Conservation (phyloP, 1,140 invertebrate species). For the Aphelenchoides besseyi region DNA sequence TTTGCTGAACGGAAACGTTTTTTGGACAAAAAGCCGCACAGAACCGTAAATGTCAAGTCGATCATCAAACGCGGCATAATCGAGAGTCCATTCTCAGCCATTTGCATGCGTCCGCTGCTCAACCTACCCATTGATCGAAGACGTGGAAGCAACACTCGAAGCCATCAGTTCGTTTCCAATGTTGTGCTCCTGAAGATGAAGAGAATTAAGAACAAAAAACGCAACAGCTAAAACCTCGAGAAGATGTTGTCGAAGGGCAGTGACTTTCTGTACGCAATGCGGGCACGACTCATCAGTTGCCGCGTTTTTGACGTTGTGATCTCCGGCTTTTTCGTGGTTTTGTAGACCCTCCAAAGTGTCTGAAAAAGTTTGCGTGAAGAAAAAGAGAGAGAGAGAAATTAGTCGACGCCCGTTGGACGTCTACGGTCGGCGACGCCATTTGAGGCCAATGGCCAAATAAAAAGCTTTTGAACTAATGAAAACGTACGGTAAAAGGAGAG, state of each 20-base stretch:
- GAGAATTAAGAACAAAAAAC: conserved; percentile 5
- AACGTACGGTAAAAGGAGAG: no score
- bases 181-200: conserved; percentile 37
- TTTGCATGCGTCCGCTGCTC: background rate
- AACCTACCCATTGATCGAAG: background rate
- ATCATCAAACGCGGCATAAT: background rate
- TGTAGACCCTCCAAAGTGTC: conserved; percentile 13
- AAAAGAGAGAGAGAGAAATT: conserved; percentile 7
- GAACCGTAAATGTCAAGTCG: background rate
- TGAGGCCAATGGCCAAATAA: no score
- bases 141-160: background rate
- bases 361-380: conserved; percentile 1
- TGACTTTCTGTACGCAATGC: conserved; percentile 33
- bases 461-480: no score
- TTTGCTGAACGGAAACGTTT: background rate
- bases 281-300: conserved; percentile 33
- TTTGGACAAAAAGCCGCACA: background rate
- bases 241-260: conserved; percentile 11
- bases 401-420: no score
- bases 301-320: conserved; percentile 10
- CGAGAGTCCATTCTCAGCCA: background rate
- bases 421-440: no score
- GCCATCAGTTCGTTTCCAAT: conserved; percentile 38
- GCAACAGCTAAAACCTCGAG: conserved; percentile 16
- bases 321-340: conserved; percentile 17